These are phyloP conservation scores for Cataglyphis altisquamis DNA, from an alignment of 2,888 invertebrate genomes.

Conservation along the genomic window DNA sequence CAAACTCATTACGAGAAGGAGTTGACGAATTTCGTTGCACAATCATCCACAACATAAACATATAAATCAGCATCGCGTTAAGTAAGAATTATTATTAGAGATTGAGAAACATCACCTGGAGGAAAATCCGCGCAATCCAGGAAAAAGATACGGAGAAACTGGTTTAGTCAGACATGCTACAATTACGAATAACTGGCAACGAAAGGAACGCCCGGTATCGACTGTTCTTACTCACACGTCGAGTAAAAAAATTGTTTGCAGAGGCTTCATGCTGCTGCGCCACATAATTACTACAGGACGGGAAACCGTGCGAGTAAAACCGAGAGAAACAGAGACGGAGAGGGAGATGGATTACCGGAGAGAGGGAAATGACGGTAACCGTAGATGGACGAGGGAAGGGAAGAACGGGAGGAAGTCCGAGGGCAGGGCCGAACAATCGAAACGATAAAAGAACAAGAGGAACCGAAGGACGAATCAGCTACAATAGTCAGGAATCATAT, in stretches of 20 bases:
- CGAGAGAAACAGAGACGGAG: neutral
- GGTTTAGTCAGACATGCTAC: neutral
- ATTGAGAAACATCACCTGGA: neutral
- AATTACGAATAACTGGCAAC: neutral
- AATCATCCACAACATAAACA: neutral
- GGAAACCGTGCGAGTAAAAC: constrained; percentile 16
- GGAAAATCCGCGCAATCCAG: neutral
- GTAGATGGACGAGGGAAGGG: neutral
- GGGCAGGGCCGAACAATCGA: constrained; percentile 29
- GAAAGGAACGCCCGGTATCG: constrained; percentile 13
- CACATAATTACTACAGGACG: constrained; percentile 47
- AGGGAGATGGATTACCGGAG: constrained; percentile 11
- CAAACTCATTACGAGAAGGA: neutral
- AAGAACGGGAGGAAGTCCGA: neutral
- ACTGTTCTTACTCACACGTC: constrained; percentile 69
- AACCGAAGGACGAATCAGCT: neutral
- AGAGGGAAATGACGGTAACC: constrained; percentile 38
- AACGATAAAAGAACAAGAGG: constrained; percentile 1
- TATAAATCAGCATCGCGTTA: neutral
- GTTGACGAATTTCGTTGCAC: neutral
- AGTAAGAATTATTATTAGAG: neutral
- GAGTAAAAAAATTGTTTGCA: constrained; percentile 54
- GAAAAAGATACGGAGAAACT: neutral
- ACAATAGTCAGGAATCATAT: neutral
- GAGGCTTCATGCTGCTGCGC: constrained; percentile 57